Evolutionary conservation across 2,888 invertebrate genomes (phyloP).

Genomic region (Ischnus inquisitorius): DNA sequence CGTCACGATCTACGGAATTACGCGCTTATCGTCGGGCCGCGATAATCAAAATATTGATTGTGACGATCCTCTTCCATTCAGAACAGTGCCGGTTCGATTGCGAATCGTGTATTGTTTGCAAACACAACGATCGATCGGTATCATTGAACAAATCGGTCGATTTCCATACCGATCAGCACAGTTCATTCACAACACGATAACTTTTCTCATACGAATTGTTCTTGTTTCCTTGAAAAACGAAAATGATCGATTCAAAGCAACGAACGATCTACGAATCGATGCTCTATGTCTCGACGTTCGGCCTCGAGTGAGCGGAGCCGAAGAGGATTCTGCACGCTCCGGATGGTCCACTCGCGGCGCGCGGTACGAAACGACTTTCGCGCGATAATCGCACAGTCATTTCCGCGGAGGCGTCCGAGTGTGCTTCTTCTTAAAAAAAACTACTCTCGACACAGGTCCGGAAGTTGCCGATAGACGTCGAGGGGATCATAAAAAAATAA

Average conservation of each 20-base stretch:
- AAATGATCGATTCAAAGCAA: neutral
- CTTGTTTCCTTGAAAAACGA: neutral
- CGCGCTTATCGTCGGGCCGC: neutral
- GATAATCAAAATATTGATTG: slow-evolving; percentile 25
- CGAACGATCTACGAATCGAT: neutral
- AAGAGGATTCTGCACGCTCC: slow-evolving; percentile 15
- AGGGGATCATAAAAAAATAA: neutral
- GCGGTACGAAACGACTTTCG: slow-evolving; percentile 31
- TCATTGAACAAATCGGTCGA: neutral
- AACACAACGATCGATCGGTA: slow-evolving; percentile 25
- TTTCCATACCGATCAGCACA: neutral
- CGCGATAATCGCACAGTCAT: slow-evolving; percentile 48
- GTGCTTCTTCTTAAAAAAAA: slow-evolving; percentile 10
- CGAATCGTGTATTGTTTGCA: slow-evolving; percentile 11
- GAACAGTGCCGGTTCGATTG: neutral
- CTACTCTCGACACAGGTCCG: neutral
- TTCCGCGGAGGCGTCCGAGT: slow-evolving; percentile 37
- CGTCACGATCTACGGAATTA: neutral
- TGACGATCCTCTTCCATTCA: neutral
- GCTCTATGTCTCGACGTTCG: neutral
- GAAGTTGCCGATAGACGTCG: neutral
- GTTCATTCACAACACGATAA: slow-evolving; percentile 22
- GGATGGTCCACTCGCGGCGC: slow-evolving; percentile 28
- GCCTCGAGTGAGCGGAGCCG: neutral
- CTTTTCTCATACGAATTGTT: neutral